Evolutionary conservation across 1,140 invertebrate genomes (phyloP).

Genomic region (Zaprionus ghesquierei): DNA sequence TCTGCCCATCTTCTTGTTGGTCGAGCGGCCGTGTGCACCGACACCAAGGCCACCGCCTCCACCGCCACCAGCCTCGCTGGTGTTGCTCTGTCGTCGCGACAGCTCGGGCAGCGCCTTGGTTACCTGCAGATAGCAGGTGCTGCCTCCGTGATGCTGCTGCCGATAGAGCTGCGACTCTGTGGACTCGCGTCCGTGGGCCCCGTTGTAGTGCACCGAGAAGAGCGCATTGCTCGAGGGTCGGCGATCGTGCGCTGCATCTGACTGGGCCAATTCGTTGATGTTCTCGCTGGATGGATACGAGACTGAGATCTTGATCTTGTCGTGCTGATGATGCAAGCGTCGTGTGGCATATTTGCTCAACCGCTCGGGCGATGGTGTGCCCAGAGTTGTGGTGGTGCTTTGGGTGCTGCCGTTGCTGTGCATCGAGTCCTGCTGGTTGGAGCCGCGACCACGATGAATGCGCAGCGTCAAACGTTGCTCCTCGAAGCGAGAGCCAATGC

Average conservation of each 20-base stretch:
- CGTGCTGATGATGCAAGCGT: constrained; percentile 84
- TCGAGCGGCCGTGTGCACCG: constrained; percentile 55
- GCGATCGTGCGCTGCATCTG: constrained; percentile 33
- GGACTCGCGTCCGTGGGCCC: constrained; percentile 61
- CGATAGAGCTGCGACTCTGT: constrained; percentile 70
- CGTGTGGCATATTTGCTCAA: constrained; percentile 74
- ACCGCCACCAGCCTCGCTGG: constrained; percentile 82
- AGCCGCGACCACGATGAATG: constrained; percentile 90
- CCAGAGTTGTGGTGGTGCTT: constrained; percentile 76
- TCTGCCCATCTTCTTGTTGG: constrained; percentile 86
- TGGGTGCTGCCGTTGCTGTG: constrained; percentile 80
- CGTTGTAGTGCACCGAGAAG: constrained; percentile 73
- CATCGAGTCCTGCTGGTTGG: constrained; percentile 76
- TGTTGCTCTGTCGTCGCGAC: constrained; percentile 78
- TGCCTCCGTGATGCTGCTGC: constrained; percentile 82
- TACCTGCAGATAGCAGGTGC: constrained; percentile 84
- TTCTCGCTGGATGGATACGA: constrained; percentile 92
- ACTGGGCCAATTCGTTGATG: constrained; percentile 83
- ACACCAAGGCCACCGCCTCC: constrained; percentile 46
- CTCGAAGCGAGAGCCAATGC: constrained; percentile 87
- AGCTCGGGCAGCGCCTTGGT: constrained; percentile 83
- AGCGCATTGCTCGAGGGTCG: constrained; percentile 63
- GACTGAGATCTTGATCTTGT: constrained; percentile 92
- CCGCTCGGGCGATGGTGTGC: constrained; percentile 75
- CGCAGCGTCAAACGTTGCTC: constrained; percentile 95